Evolutionary conservation across 2,888 invertebrate species (phyloP), one percentile per base, ranked within the genome.

Genomic region (Vanessa cardui): DNA sequence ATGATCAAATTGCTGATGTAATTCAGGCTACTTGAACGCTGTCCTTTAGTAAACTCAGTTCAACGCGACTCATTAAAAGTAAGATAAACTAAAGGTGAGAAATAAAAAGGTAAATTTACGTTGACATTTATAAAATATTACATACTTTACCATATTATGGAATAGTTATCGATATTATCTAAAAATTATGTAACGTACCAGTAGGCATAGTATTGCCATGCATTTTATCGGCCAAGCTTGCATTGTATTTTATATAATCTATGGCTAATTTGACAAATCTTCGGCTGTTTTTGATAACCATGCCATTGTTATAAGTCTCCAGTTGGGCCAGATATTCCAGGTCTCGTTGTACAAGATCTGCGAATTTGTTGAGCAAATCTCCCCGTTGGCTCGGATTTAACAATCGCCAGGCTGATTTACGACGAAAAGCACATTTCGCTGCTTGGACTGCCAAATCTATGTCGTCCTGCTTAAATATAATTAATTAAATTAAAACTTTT

Each of bases 291-390:
- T 87, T 82, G 78, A 94, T 95, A 0, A 98, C 96, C 87, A 97
- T 98, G 26, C 98, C 98, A 87, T 98, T 98, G 84, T 99, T 97
- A 69, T 97, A 84, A 0, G 98, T 97, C 91, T 99, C 98, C 80
- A 99, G 91, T 76, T 96, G 96, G 50, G 96, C 95, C 49, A 98
- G 81, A 77, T 97, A 97, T 3, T 91, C 89, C 2, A 90, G 87
- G 84, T 98, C 96, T 56, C 96, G 92, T 81, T 96, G 96, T 9
- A 98, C 92, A 0, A 97, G 91, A 84, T 97, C 96, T 0, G 97
- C 97, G 69, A 98, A 91, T 73, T 94, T 95, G 82, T 95, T 88
- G 6, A 99, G 84, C 2, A 98, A 87, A 31, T 89, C 82, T 0
- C 97, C 97, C 63, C 98, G 94, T 45, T 95, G 89, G 0, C 97